phyloP scores from a whole-genome alignment of 2,797 vertebrate species.

The Scarus forsteni region DNA sequence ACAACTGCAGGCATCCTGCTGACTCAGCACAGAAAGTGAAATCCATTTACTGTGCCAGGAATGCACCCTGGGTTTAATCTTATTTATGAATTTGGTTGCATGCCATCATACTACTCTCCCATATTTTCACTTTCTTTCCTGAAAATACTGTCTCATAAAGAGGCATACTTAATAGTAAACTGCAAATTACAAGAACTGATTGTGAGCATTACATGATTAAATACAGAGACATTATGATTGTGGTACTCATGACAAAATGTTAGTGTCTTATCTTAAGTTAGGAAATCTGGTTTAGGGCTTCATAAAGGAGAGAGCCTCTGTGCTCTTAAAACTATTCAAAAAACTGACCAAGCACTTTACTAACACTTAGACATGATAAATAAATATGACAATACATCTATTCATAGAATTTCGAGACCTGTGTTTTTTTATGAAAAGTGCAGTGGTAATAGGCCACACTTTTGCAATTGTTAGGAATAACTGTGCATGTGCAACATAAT shows the following conservation, averaged over 20 bases:
- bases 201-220: constrained; percentile 6
- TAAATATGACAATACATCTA: no score
- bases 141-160: constrained; percentile 13
- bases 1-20: constrained; percentile 15
- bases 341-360: no score
- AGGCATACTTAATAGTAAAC: constrained; percentile 9
- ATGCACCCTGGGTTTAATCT: constrained; percentile 24
- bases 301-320: no score
- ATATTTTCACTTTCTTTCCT: constrained; percentile 19
- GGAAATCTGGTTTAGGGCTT: no score
- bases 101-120: constrained; percentile 17
- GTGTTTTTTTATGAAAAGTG: no score
- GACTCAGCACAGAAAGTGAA: constrained; percentile 31
- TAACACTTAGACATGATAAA: no score
- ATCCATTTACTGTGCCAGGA: constrained; percentile 33
- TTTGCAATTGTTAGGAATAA: no score
- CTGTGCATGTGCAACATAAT: no score
- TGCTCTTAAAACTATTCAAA: no score
- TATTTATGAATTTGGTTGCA: constrained; percentile 23
- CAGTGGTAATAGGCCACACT: no score
- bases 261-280: no score
- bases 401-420: no score
- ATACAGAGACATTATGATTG: constrained; percentile 12
- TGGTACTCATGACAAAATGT: constrained; percentile 14
- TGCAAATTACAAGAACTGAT: neutral